These are phyloP conservation scores for Felis chaus DNA, from an alignment of 2,113 vertebrate species.

Conservation along the genomic window DNA sequence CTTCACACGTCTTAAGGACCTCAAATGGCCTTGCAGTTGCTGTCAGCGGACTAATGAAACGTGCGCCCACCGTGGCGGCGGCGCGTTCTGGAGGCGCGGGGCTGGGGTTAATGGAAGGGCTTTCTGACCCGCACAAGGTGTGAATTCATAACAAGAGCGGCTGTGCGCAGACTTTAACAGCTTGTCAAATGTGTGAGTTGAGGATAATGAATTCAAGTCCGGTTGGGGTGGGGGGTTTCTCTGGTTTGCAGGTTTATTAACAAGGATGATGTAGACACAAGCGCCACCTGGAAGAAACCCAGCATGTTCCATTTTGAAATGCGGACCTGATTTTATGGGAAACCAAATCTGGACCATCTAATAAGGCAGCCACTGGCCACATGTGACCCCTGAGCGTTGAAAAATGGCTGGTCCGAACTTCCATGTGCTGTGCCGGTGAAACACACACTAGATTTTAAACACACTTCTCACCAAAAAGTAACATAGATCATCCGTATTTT, in stretches of 20 bases:
- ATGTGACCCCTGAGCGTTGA: accelerated
- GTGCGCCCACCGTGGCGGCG: not conserved
- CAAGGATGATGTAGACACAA: slow-evolving; percentile 6
- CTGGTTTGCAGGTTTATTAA: slow-evolving; percentile 69
- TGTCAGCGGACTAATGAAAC: not conserved
- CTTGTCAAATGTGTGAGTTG: slow-evolving; percentile 72
- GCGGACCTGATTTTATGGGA: not conserved
- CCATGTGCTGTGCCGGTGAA: accelerated
- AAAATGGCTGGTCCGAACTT: accelerated
- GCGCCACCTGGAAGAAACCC: not conserved
- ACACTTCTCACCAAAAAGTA: not conserved
- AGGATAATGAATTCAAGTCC: slow-evolving; percentile 78
- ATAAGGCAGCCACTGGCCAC: accelerated
- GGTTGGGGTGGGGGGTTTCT: slow-evolving; percentile 30
- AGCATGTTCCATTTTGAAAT: not conserved
- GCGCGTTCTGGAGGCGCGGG: not conserved
- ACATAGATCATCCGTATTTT: not conserved
- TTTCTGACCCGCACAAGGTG: slow-evolving; percentile 67
- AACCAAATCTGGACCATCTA: accelerated
- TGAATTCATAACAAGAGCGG: slow-evolving; percentile 75
- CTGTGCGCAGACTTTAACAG: slow-evolving; percentile 69
- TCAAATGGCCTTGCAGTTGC: slow-evolving; percentile 24
- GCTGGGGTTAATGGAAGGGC: slow-evolving; percentile 49
- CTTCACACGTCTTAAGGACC: slow-evolving; percentile 21
- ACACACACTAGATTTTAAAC: accelerated